Evolutionary conservation across 2,888 invertebrate species (phyloP).

Genomic region (Tineola bisselliella): DNA sequence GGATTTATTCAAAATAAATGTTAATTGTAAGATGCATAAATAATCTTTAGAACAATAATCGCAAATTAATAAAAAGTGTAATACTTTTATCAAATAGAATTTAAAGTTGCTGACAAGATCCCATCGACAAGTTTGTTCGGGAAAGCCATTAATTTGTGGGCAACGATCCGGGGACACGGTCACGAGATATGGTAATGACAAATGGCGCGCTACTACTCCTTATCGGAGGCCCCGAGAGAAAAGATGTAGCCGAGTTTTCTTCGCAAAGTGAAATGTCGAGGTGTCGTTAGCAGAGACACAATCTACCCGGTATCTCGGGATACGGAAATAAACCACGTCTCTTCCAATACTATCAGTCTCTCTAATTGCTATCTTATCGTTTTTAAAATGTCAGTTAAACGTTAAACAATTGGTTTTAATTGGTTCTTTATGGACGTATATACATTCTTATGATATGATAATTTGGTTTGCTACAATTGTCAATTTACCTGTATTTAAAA

Average conservation of each 20-base stretch:
- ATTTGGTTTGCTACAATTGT: background rate
- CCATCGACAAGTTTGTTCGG: background rate
- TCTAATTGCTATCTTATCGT: constrained; percentile 4
- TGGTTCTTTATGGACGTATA: background rate
- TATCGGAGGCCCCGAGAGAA: constrained; percentile 39
- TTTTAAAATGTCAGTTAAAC: background rate
- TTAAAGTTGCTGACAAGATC: constrained; percentile 10
- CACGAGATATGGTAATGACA: constrained; percentile 47
- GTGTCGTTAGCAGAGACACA: constrained; percentile 38
- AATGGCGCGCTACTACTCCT: constrained; percentile 37
- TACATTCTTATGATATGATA: background rate
- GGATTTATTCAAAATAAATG: too few species aligned
- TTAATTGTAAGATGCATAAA: too few species aligned
- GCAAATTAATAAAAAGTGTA: too few species aligned
- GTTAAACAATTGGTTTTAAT: background rate
- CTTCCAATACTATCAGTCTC: background rate
- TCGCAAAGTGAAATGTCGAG: constrained; percentile 37
- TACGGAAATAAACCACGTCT: background rate
- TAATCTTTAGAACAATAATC: background rate
- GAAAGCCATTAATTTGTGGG: constrained; percentile 27
- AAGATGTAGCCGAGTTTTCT: constrained; percentile 39
- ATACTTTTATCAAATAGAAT: too few species aligned
- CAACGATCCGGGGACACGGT: constrained; percentile 23
- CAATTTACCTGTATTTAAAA: too few species aligned
- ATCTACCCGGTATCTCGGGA: constrained; percentile 22